Evolutionary conservation across 1,140 invertebrate species (phyloP).

Genomic region (Aphaenogaster ashmeadi): DNA sequence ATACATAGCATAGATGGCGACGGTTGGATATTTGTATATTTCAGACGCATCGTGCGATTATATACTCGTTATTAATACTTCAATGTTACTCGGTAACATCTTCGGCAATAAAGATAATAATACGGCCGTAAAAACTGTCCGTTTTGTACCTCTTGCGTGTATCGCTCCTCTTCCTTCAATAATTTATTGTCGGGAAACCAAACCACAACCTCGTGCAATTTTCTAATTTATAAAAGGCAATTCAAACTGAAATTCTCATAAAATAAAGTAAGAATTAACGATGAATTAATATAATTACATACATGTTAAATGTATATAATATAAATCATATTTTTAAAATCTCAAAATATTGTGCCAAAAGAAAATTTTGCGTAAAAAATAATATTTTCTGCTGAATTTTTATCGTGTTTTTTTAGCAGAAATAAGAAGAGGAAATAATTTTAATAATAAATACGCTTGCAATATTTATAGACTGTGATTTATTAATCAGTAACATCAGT

Average conservation of each 20-base stretch:
- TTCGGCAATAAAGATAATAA: conserved; percentile 59
- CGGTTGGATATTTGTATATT: conserved; percentile 66
- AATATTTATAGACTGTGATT: conserved; percentile 18
- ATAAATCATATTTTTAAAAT: not conserved
- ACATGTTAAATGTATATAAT: not conserved
- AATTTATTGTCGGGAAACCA: not conserved
- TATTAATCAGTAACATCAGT: conserved; percentile 46
- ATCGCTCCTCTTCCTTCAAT: not conserved
- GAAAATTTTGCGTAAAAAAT: not conserved
- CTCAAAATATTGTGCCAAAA: not conserved
- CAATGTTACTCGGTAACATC: conserved; percentile 63
- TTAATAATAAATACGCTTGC: not conserved
- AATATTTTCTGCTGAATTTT: not conserved
- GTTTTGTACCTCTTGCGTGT: not conserved
- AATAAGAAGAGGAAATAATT: not conserved
- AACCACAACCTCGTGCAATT: not conserved
- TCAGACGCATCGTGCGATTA: conserved; percentile 59
- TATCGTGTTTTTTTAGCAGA: not conserved
- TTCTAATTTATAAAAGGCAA: not conserved
- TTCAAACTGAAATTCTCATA: not conserved
- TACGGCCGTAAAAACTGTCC: conserved; percentile 35
- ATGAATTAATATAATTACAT: not conserved
- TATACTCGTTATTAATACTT: conserved; percentile 62
- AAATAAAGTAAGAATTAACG: not conserved
- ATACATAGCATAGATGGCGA: conserved; percentile 48